phyloP scores from a whole-genome alignment of 1,140 invertebrate species.

The Belonocnema kinseyi region DNA sequence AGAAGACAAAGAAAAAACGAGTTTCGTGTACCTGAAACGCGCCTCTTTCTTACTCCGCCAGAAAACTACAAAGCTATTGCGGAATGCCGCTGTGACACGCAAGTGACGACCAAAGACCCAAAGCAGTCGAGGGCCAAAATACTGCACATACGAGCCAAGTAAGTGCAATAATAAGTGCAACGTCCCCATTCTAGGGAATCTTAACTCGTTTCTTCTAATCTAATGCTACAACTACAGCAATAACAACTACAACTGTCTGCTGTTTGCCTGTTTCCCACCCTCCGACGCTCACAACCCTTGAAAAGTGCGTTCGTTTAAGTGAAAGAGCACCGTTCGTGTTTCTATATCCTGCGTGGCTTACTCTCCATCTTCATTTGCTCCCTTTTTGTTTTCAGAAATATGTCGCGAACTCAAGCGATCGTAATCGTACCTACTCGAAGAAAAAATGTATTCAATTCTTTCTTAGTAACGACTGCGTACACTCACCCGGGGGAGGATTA shows the following conservation, averaged over 20 bases:
- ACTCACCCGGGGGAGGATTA: too few species aligned
- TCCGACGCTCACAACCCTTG: background rate
- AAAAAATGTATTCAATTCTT: background rate
- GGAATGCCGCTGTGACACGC: constrained; percentile 31
- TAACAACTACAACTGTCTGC: background rate
- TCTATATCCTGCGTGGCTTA: constrained; percentile 7
- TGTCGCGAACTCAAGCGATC: background rate
- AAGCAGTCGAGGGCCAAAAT: constrained; percentile 24
- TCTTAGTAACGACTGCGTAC: background rate
- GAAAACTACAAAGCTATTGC: background rate
- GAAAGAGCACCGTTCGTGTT: background rate
- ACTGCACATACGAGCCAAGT: constrained; percentile 34
- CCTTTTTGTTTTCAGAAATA: background rate
- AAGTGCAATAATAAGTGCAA: constrained; percentile 8
- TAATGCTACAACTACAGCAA: background rate
- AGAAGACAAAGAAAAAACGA: background rate
- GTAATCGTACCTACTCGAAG: background rate
- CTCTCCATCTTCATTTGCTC: background rate
- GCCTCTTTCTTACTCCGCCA: constrained; percentile 6
- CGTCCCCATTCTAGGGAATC: background rate
- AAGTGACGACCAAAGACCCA: constrained; percentile 10
- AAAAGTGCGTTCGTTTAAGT: constrained; percentile 28
- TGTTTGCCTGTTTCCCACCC: background rate
- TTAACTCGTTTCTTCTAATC: background rate
- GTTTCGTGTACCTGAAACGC: background rate